These are phyloP conservation scores for Hybognathus amarus DNA, from an alignment of 2,797 vertebrate genomes.

Conservation along the genomic window DNA sequence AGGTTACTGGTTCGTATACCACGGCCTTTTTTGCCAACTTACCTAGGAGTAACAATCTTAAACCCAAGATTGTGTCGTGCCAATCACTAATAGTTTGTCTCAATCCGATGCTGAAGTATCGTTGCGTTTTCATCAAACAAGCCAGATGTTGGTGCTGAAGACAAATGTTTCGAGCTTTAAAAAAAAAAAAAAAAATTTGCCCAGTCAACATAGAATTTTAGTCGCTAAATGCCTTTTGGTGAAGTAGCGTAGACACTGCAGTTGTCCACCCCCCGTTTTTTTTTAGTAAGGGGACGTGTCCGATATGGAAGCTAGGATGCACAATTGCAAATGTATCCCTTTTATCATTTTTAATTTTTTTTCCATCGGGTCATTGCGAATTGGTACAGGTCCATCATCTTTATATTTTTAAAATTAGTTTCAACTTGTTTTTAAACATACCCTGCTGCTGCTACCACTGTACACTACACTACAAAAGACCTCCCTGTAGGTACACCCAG, in stretches of 20 bases:
- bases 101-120: background rate
- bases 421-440: constrained; percentile 24
- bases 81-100: constrained; percentile 26
- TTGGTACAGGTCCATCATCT: constrained; percentile 41
- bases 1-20: constrained; percentile 50
- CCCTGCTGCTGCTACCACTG: constrained; percentile 56
- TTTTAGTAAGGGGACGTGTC: constrained; percentile 44
- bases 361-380: background rate
- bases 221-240: constrained; percentile 24
- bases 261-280: constrained; percentile 50
- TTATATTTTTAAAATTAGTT: constrained; percentile 52
- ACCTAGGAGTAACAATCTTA: constrained; percentile 14
- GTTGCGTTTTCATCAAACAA: background rate
- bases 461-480: constrained; percentile 37
- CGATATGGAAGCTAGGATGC: constrained; percentile 51
- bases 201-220: background rate
- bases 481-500: constrained; percentile 31
- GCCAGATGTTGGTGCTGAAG: constrained; percentile 17
- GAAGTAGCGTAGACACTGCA: constrained; percentile 15
- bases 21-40: constrained; percentile 23
- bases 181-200: background rate
- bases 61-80: constrained; percentile 36
- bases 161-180: constrained; percentile 4
- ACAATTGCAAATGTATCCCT: constrained; percentile 67
- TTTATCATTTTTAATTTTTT: constrained; percentile 47